Evolutionary conservation across 2,797 vertebrate species (phyloP), one percentile per base, ranked within the genome.

Genomic region (Melopsittacus undulatus): DNA sequence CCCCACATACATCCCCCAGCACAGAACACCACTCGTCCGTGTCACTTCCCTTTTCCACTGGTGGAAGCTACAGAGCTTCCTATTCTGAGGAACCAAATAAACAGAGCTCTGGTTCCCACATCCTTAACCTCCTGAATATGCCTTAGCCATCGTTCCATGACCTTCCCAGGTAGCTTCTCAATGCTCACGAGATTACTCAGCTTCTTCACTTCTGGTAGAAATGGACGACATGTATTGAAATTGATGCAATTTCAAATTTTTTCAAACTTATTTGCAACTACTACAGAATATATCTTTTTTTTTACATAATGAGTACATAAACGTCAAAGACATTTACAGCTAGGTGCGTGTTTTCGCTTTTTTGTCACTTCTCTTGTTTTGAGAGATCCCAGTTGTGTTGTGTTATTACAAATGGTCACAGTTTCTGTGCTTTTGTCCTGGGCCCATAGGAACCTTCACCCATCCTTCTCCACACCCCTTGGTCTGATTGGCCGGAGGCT

Each of bases 121-220:
- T 7, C 0, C 54, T 32, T 54, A 52, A 22, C 11, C 13, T 56
- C 36, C 26, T 15, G 20, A 29, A 11, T 1, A 3, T 10, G 5
- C 23, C 42, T 38, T 32, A 73, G 5, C 13, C 27, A 5, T 0
- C 0, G 13, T 64, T 42, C 8, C 8, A 1, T 2, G 3, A 14
- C 26, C 78, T 73, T 7, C 20, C 5, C 4, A 7, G 11, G 21
- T 6, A 11, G 26, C 24, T 51, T 52, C 56, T 42, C 36, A 4
- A 0, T 8, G 21, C 5, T 56, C 36, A n/a, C 20, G 6, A 2
- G 21, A 13, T 7, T 51, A 32, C 40, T 75, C 18, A 26, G 38
- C 9, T 59, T 51, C 34, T 15, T 57, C 24, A 4, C 12, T 49
- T 76, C 52, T 26, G 26, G 18, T 32, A 66, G 32, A 75, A 56